phyloP scores from a whole-genome alignment of 2,797 vertebrate species.

The Chelidonichthys spinosus region DNA sequence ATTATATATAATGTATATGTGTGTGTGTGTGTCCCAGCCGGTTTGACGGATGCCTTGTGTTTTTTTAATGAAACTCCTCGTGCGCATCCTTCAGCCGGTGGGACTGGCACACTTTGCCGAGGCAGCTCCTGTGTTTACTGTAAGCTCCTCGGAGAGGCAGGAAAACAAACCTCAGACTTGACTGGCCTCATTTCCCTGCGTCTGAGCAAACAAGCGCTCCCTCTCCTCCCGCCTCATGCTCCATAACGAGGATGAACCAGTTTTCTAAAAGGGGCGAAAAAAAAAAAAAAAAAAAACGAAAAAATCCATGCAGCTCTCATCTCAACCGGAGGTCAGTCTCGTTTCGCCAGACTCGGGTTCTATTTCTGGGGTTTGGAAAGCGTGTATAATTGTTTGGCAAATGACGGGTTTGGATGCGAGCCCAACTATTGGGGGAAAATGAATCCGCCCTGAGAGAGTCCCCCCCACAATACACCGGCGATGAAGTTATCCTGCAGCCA shows the following conservation, averaged over 20 bases:
- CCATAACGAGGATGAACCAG: slow-evolving; percentile 53
- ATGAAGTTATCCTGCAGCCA: slow-evolving; percentile 3
- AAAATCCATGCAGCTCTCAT: slow-evolving; percentile 13
- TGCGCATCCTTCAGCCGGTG: slow-evolving; percentile 41
- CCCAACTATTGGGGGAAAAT: slow-evolving; percentile 52
- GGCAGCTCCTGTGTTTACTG: slow-evolving; percentile 58
- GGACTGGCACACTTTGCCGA: slow-evolving; percentile 26
- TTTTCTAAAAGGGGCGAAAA: slow-evolving; percentile 44
- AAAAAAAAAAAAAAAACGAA: too few relatives aligned
- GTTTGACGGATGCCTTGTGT: slow-evolving; percentile 54
- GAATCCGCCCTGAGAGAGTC: slow-evolving; percentile 36
- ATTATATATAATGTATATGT: too few relatives aligned
- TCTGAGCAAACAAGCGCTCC: slow-evolving; percentile 21
- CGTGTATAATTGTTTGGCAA: slow-evolving; percentile 57
- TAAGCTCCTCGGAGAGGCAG: slow-evolving; percentile 63
- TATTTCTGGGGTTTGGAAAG: slow-evolving; percentile 29
- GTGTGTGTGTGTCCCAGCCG: not conserved
- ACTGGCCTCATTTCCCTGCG: slow-evolving; percentile 67
- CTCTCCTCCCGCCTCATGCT: slow-evolving; percentile 6
- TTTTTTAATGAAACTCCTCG: slow-evolving; percentile 35
- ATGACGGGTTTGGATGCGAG: slow-evolving; percentile 24
- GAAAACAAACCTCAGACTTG: slow-evolving; percentile 58
- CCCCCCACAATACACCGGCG: too few relatives aligned
- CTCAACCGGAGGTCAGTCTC: slow-evolving; percentile 28
- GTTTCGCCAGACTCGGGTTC: slow-evolving; percentile 12